Base-by-base conservation (phyloP, 2,888 invertebrate species). In the Dermolepida albohirtum region DNA sequence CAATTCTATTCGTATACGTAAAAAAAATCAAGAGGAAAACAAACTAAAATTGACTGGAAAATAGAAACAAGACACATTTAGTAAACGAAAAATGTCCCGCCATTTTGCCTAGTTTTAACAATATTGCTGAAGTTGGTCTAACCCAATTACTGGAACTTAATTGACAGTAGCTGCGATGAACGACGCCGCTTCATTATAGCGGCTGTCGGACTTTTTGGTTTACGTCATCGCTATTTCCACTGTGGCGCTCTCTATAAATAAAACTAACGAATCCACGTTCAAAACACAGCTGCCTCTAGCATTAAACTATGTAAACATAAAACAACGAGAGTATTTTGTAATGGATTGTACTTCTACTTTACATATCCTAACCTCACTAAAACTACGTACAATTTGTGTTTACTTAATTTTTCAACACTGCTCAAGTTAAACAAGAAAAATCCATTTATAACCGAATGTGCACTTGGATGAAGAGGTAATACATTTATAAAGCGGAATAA, bases 181-280 rank as follows among this genome's bases (percentile, higher is more conserved):
- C 59, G 59, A 62, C 34, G 59, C 59, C 47, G 44, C 59, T 62
- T 62, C 34, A 34, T 62, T 62, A 62, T 47, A 27, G 17, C 57
- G 16, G 34, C 6, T 10, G 34, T 34, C 34, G 2, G 34, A 34
- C 34, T 34, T 34, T 34, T 34, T 34, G 34, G 34, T 34, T 34
- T 50, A 64, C 64, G 54, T 64, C 64, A 64, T 54, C 16, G 54
- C 64, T 64, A 64, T 64, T 64, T 54, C 44, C 34, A 54, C 44
- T 29, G 52, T 64, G 64, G 64, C 64, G 64, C 64, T 64, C 43
- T 43, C 54, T 64, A 64, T 54, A 64, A 64, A 64, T 64, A 64
- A 52, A 43, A 47, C 59, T 17, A 34, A 64, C 64, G 54, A 43
- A 50, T 29, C 12, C 52, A n/a, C 44, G 51, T 54, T 41, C 64